Evolutionary conservation across 2,888 invertebrate species (phyloP).

Genomic region (Drosophila birchii): DNA sequence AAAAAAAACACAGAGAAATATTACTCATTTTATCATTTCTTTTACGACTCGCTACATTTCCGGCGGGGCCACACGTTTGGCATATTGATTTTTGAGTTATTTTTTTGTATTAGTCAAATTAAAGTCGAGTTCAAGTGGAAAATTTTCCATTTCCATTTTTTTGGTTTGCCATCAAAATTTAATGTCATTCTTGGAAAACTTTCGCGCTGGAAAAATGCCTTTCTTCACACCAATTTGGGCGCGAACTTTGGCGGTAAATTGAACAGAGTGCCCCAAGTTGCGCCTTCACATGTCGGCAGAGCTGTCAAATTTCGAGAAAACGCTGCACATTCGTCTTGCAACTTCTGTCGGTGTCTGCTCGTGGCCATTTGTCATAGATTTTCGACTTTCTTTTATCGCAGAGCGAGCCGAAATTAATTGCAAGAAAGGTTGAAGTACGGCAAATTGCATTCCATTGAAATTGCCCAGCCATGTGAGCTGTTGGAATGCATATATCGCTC

Average conservation of each 20-base stretch:
- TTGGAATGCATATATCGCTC: slow-evolving; percentile 52
- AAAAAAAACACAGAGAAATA: slow-evolving; percentile 14
- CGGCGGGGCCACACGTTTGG: slow-evolving; percentile 39
- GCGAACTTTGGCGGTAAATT: slow-evolving; percentile 33
- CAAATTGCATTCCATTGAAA: slow-evolving; percentile 46
- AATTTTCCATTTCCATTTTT: neutral
- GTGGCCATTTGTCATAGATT: slow-evolving; percentile 42
- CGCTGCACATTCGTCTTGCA: slow-evolving; percentile 50
- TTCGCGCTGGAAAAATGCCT: slow-evolving; percentile 25
- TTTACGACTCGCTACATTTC: slow-evolving; percentile 43
- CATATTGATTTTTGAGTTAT: slow-evolving; percentile 44
- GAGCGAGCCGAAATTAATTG: slow-evolving; percentile 30
- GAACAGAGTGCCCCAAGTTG: slow-evolving; percentile 10
- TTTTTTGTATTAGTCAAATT: slow-evolving; percentile 37
- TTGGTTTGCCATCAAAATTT: slow-evolving; percentile 1
- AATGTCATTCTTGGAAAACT: slow-evolving; percentile 21
- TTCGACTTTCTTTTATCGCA: slow-evolving; percentile 38
- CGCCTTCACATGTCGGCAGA: slow-evolving; percentile 43
- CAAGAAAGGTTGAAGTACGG: slow-evolving; percentile 25
- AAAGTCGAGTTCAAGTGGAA: slow-evolving; percentile 32
- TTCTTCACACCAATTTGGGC: slow-evolving; percentile 26
- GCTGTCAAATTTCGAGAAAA: slow-evolving; percentile 51
- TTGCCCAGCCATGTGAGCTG: slow-evolving; percentile 25
- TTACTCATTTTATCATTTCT: slow-evolving; percentile 42
- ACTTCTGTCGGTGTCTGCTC: slow-evolving; percentile 22